A percentile compares a stretch with the other conserved stretches of the same genome.
Evolutionary conservation across 1,140 invertebrate genomes (phyloP).

Genomic region (Aphelenchoides besseyi): DNA sequence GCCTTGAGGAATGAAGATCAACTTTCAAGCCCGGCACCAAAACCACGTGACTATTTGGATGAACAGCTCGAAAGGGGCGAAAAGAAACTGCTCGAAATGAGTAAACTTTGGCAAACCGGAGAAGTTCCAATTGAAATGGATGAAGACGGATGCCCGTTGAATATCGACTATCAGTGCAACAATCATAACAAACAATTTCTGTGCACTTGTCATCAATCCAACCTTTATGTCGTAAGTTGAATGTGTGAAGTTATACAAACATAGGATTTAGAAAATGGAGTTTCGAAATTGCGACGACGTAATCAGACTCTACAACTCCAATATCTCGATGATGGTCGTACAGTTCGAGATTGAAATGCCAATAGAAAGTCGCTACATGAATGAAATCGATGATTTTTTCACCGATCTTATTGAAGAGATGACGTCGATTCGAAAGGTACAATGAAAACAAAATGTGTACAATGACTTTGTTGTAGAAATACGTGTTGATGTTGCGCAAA

Average conservation of each 20-base stretch:
- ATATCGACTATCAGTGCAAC: conserved; percentile 6
- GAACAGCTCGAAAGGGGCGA: too few species aligned
- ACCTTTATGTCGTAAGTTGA: background rate
- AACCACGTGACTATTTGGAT: too few species aligned
- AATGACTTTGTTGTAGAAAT: background rate
- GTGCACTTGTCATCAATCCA: conserved; percentile 11
- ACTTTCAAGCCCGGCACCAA: too few species aligned
- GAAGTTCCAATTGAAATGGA: conserved; percentile 3
- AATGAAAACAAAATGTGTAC: background rate
- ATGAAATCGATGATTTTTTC: conserved; percentile 1
- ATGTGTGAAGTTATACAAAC: background rate
- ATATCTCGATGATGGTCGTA: too few species aligned
- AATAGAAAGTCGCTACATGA: too few species aligned
- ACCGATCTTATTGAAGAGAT: background rate
- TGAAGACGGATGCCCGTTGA: conserved; percentile 15
- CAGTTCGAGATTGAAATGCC: too few species aligned
- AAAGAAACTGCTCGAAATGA: too few species aligned
- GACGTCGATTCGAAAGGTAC: conserved; percentile 3
- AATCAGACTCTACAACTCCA: background rate
- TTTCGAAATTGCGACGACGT: background rate
- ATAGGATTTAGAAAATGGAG: background rate
- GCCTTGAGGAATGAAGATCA: too few species aligned
- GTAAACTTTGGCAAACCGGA: background rate
- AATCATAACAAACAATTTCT: background rate
- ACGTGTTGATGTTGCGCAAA: conserved; percentile 6